Evolutionary conservation across 2,797 vertebrate genomes (phyloP), one percentile per base, ranked within the genome.

Genomic region (Notolabrus celidotus): DNA sequence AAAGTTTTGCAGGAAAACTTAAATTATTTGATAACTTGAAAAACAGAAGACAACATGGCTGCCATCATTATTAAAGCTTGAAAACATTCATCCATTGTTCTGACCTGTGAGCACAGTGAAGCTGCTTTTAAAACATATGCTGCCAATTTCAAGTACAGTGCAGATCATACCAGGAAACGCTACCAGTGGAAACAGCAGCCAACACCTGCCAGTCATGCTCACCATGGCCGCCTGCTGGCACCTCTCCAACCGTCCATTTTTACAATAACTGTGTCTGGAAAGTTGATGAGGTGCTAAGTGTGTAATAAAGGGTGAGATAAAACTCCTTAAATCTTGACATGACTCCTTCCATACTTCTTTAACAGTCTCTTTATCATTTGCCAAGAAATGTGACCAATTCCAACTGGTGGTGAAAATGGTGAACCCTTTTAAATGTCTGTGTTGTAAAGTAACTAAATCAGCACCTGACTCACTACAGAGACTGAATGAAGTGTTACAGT

Each of bases 241-340:
- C 67, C 61, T 54, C 53, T 90, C 88, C 91, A 92, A 50, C 67
- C 63, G 34, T 65, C 52, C 20, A n/a, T 54, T 79, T 51, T 86
- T 78, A 82, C 84, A 86, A 62, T 67, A 66, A 73, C 59, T 76
- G 83, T 87, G 88, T 91, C 87, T 94, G 93, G 89, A 87, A 89
- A 86, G 62, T 83, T 93, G 91, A 94, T 94, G 90, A 94, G 89
- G 93, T 95, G 93, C 83, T 92, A 94, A 94, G 87, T 88, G 80
- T 87, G 69, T 88, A 79, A 89, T 92, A 94, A 94, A 93, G 80
- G 71, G 67, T 81, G 85, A 90, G 85, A 91, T 88, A 82, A 89
- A 93, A 74, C 78, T 77, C 71, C 70, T 87, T 86, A 85, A 89
- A 86, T 90, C 83, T 88, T 81, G 79, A 92, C 85, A 83, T 31